phyloP scores from a whole-genome alignment of 1,140 invertebrate species.

The Apolygus lucorum region DNA sequence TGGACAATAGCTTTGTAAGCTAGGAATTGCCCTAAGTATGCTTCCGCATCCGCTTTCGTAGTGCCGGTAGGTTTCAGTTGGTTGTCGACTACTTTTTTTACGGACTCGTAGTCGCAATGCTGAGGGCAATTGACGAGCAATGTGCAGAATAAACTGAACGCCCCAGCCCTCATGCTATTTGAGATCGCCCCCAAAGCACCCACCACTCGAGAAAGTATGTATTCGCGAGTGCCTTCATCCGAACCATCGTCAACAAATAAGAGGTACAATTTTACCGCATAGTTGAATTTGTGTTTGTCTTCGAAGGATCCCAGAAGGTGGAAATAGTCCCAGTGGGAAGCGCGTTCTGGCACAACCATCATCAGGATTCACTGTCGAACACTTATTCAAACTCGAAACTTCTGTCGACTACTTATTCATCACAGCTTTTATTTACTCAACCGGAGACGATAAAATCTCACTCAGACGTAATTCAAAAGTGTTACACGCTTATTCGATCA shows the following conservation, averaged over 20 bases:
- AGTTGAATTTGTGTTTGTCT: not conserved
- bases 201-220: not conserved
- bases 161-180: not conserved
- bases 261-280: slow-evolving; percentile 3
- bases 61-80: not conserved
- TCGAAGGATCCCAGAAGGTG: not conserved
- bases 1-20: slow-evolving; percentile 6
- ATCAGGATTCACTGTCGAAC: no score
- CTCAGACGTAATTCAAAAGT: no score
- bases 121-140: not conserved
- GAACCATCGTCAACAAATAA: not conserved
- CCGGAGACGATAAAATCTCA: no score
- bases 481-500: no score
- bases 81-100: not conserved
- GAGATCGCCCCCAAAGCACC: not conserved
- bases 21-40: slow-evolving; percentile 4
- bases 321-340: slow-evolving; percentile 9
- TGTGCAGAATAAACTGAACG: slow-evolving; percentile 3
- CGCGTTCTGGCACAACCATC: not conserved
- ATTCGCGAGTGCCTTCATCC: not conserved
- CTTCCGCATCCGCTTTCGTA: slow-evolving; percentile 1
- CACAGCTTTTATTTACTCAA: no score
- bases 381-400: no score
- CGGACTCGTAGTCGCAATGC: not conserved
- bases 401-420: no score